Conservation (phyloP, 2,797 vertebrate genomes). For the Arvicola amphibius region DNA sequence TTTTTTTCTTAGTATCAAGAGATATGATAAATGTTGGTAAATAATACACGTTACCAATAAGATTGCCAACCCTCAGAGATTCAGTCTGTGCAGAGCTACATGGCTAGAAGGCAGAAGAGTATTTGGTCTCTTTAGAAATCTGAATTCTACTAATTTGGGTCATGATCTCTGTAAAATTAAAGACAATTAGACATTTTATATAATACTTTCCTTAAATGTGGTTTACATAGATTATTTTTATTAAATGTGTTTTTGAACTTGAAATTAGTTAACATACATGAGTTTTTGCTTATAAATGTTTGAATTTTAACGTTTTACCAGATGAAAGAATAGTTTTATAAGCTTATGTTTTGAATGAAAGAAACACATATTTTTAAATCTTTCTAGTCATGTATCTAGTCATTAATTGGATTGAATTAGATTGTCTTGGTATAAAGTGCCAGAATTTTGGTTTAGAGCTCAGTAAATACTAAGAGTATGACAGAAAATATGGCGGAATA, state of each 20-base stretch:
- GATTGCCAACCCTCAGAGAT: background rate
- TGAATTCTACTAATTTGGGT: conserved; percentile 22
- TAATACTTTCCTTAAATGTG: conserved; percentile 37
- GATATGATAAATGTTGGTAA: conserved; percentile 16
- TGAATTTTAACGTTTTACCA: background rate
- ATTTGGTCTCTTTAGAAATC: background rate
- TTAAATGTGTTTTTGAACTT: conserved; percentile 13
- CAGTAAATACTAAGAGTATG: background rate
- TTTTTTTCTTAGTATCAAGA: background rate
- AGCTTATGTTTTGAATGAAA: conserved; percentile 23
- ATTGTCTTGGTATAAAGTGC: background rate
- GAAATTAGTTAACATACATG: background rate
- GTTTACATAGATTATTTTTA: background rate
- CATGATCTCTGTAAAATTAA: background rate
- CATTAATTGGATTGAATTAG: background rate
- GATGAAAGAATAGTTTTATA: background rate
- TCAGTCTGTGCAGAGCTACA: background rate
- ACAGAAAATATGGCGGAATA: background rate
- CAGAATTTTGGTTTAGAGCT: conserved; percentile 42
- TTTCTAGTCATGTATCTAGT: background rate
- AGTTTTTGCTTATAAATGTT: conserved; percentile 35
- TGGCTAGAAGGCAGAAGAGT: background rate
- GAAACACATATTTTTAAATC: conserved; percentile 17
- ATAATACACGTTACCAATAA: background rate
- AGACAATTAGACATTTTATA: conserved; percentile 18